phyloP scores from a whole-genome alignment of 2,113 vertebrate genomes.

The Engystomops pustulosus region DNA sequence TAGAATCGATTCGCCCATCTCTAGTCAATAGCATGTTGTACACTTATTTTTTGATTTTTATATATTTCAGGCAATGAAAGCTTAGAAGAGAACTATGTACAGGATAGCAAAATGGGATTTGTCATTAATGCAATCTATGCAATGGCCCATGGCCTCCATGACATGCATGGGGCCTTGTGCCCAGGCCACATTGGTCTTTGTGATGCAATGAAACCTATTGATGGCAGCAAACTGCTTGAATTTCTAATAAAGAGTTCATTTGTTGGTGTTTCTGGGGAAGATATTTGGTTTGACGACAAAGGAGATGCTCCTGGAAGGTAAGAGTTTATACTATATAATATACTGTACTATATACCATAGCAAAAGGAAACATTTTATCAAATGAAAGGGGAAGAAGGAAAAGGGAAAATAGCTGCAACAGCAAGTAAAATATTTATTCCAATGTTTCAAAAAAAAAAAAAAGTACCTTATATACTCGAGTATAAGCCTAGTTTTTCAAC shows the following conservation, averaged over 20 bases:
- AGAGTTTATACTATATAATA: conserved; percentile 37
- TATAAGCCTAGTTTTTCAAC: too few species aligned
- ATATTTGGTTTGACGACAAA: conserved; percentile 96
- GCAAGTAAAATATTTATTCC: too few species aligned
- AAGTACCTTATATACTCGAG: too few species aligned
- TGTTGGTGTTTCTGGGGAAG: conserved; percentile 91
- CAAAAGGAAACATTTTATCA: neutral
- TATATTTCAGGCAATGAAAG: conserved; percentile 85
- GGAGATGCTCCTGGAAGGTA: conserved; percentile 98
- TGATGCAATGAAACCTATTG: conserved; percentile 94
- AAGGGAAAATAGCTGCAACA: too few species aligned
- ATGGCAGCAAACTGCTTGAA: conserved; percentile 94
- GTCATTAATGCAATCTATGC: conserved; percentile 98
- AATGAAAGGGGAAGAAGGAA: too few species aligned
- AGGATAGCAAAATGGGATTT: conserved; percentile 99
- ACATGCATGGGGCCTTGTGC: conserved; percentile 91
- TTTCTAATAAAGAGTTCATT: conserved; percentile 94
- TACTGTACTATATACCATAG: too few species aligned
- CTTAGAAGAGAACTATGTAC: conserved; percentile 94
- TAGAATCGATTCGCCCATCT: too few species aligned
- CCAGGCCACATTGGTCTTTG: conserved; percentile 86
- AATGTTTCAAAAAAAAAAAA: too few species aligned
- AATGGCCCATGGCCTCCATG: conserved; percentile 96
- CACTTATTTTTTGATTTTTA: conserved; percentile 20
- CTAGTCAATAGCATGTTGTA: too few species aligned